Evolutionary conservation across 2,113 vertebrate species (phyloP), one percentile per base, ranked within the genome.

Genomic region (Corythaeola cristata): DNA sequence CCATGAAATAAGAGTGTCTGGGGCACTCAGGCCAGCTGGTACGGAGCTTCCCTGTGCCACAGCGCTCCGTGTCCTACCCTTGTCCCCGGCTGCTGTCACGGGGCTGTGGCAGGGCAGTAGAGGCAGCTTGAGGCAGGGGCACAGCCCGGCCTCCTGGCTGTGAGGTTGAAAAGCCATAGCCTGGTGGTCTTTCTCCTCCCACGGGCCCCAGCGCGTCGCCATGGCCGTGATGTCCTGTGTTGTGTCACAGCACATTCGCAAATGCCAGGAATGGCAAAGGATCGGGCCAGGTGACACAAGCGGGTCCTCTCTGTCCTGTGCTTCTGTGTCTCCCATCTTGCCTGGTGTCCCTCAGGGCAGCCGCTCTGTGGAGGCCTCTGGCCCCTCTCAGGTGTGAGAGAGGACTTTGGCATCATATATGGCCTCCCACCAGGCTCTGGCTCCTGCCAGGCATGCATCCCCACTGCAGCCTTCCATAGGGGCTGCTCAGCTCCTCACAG

Each of bases 381-480:
- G 8, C 23, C 21, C 8, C 30, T 72, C 50, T 59, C 37, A 7
- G 28, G 22, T 49, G 41, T 37, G 0, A 1, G 32, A 75, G 27
- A 23, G 27, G 13, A 64, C 80, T 91, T 73, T 8, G 12, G 21
- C 45, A 22, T 52, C 27, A 3, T 21, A 8, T 5, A 10, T 2
- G n/a, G 16, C 20, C 23, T 92, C 26, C 30, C 0, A 0, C 11
- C 1, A 2, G 37, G 12, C 64, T 72, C n/a, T 75, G 56, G 22
- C 27, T 74, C 27, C 44, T 9, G 13, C 13, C 1, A 1, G 23
- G 5, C 13, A 2, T 47, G 9, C 47, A 9, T 24, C 28, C 11
- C 16, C 45, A 27, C 28, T 1, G 2, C 0, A 0, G 5, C n/a
- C 56, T 88, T 45, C 58, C 24, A 5, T 11, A 3, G 12, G 7